Conservation (phyloP, 2,888 invertebrate species). For the Trilocha varians region DNA sequence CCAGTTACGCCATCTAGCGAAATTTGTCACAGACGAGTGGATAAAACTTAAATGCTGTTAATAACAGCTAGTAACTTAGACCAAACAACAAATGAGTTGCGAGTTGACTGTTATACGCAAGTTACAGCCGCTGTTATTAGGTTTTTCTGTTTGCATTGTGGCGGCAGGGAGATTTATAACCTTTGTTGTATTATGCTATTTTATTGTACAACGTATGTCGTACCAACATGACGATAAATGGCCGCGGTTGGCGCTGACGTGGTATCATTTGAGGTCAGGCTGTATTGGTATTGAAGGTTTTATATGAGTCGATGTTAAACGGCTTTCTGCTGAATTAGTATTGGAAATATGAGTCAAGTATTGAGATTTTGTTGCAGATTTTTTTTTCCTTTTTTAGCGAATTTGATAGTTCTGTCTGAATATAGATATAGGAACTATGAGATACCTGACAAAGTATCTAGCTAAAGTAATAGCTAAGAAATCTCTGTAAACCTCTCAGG, state of each 20-base stretch:
- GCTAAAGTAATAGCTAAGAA: too few species aligned
- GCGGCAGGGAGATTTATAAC: slow-evolving; percentile 4
- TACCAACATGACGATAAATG: not conserved
- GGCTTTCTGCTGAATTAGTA: too few species aligned
- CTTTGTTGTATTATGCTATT: slow-evolving; percentile 3
- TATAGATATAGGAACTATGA: too few species aligned
- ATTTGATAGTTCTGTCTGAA: too few species aligned
- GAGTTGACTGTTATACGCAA: slow-evolving; percentile 7
- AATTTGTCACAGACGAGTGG: too few species aligned
- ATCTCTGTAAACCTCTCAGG: too few species aligned
- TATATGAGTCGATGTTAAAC: too few species aligned
- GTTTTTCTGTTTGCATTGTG: slow-evolving; percentile 10
- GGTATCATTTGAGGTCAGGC: not conserved
- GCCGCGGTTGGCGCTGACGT: not conserved
- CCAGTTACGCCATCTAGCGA: too few species aligned
- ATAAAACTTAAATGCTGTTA: not conserved
- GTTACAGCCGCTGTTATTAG: slow-evolving; percentile 9
- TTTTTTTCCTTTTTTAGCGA: too few species aligned
- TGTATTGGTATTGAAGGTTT: too few species aligned
- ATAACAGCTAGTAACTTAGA: slow-evolving; percentile 1
- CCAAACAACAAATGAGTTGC: slow-evolving; percentile 6
- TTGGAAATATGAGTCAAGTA: too few species aligned
- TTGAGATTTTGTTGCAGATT: slow-evolving; percentile 1
- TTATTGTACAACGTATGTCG: slow-evolving; percentile 4
- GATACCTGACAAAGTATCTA: too few species aligned